Base-by-base conservation (phyloP, 2,797 vertebrate genomes). In the Pseudochaenichthys georgianus region DNA sequence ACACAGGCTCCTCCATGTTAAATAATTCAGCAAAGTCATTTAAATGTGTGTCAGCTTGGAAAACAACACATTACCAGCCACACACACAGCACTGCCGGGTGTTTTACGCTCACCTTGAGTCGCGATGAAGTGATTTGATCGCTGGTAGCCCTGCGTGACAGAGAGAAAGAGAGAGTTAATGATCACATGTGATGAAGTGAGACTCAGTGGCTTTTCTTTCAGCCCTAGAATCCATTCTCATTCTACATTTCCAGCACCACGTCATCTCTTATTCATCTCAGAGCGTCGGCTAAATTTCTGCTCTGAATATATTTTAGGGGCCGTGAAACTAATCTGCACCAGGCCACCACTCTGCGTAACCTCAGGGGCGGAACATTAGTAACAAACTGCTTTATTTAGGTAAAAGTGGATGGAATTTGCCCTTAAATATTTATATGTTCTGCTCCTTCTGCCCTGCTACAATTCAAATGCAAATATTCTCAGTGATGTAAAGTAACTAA, bases 61-160 rank as follows among this genome's bases (percentile, higher is more conserved):
- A 63, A 58, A 73, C 47, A 58, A 74, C 7, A 75, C 41, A 72
- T 42, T 51, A 43, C 70, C 64, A 67, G 72, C 64, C 52, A 23
- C 51, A 63, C 50, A 23, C 51, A 63, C 50, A 1, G 1, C 0
- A 60, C 52, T 0, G 64, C 43, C 1, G 54, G 47, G 46, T 8
- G 19, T 13, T 54, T 61, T 13, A 19, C 48, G 76, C 94, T 96
- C 94, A 99, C 98, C 98, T 96, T 98, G 97, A 23, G 98, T 98
- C 86, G 98, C 97, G 75, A 99, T 98, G 95, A 98, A 99, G 93
- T 98, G 97, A 88, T 98, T 98, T 66, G 97, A 97, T 84, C 97
- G 95, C 92, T 98, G 97, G 90, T 98, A 98, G 41, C 97, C 97
- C 97, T 98, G 95, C 15, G 73, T 58, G 74, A 46, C 57, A 55